Evolutionary conservation across 2,888 invertebrate genomes (phyloP), one percentile per base, ranked within the genome.

Genomic region (Yponomeuta evonymella): DNA sequence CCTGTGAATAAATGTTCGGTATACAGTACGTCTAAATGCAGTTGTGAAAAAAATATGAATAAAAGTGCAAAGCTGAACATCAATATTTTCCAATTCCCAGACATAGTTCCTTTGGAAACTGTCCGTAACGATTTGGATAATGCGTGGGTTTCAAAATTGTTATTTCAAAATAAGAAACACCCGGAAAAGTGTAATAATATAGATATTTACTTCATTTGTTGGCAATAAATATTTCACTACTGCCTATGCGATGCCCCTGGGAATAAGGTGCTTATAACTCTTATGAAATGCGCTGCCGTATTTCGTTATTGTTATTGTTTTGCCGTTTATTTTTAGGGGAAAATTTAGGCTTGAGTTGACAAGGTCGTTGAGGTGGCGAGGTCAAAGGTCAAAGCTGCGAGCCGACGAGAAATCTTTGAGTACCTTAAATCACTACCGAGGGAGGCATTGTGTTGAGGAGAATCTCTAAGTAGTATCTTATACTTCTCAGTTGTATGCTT

Each of bases 291-390:
- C 30, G 30, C 6, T 29, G 30, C 10, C 33, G 65, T 12, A 29
- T 65, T 65, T 65, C 30, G 29, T 65, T 65, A n/a, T 43, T 36
- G 67, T 30, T 66, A 30, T 66, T 66, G 30, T 66, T 30, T 66
- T 30, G 30, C 30, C 33, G 66, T 67, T n/a, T 67, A 67, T 67
- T 43, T 67, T 67, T 43, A 43, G 43, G 1, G 30, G 65, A 23
- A 48, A n/a, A n/a, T 67, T 67, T 36, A 9, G 23, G 67, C 67
- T 5, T 29, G 10, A 65, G 65, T 29, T 43, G 36, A 43, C 10
- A 23, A 23, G n/a, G 43, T 36, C 23, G 48, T 23, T n/a, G 8
- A 67, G 30, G 64, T 64, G 30, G 65, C 10, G 30, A 33, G 65
- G 29, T 65, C 33, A 65, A 23, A 33, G 65, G 29, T 65, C 65